Conservation (phyloP, 2,797 vertebrate species). For the Chrysolophus pictus region DNA sequence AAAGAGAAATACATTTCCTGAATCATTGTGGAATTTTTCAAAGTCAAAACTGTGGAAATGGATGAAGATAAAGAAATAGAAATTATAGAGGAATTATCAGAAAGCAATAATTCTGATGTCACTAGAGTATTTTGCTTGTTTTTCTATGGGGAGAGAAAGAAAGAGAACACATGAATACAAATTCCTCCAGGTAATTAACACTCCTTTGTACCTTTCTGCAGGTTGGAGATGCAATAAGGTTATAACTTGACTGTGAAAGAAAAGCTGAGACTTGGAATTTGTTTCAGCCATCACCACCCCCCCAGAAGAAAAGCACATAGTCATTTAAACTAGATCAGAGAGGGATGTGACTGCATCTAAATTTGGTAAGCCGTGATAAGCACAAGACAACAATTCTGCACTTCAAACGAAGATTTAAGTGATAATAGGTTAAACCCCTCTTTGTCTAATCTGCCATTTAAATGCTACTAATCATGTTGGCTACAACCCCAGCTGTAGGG, state of each 20-base stretch:
- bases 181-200: background rate
- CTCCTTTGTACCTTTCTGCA: background rate
- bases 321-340: background rate
- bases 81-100: constrained; percentile 4
- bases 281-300: background rate
- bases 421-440: background rate
- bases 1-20: constrained; percentile 49
- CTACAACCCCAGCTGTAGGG: background rate
- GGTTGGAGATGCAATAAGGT: background rate
- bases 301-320: background rate
- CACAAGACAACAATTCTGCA: background rate
- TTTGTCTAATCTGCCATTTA: constrained; percentile 43
- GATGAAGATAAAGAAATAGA: background rate
- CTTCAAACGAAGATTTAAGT: constrained; percentile 6
- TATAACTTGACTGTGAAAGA: background rate
- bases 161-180: background rate
- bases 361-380: background rate
- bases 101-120: background rate
- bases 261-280: background rate
- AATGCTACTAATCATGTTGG: constrained; percentile 32
- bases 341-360: background rate
- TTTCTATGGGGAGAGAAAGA: background rate
- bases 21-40: background rate
- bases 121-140: background rate
- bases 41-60: background rate